Evolutionary conservation across 2,113 vertebrate species (phyloP).

Genomic region (Crotalus helleri): DNA sequence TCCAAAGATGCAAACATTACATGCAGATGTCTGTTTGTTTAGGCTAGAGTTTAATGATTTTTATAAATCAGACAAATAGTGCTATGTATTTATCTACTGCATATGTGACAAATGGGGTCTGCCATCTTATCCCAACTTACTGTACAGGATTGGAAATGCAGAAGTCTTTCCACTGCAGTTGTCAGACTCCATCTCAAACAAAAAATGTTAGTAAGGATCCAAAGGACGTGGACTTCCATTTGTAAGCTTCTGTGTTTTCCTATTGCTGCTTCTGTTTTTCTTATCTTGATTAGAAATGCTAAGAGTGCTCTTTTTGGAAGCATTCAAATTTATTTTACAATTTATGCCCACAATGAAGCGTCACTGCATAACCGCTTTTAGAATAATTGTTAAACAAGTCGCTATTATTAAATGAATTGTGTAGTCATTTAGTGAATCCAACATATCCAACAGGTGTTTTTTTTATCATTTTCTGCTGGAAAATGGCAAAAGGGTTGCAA

Average conservation of each 20-base stretch:
- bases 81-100: not conserved
- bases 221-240: not conserved
- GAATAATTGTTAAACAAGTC: too few relatives aligned
- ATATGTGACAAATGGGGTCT: not conserved
- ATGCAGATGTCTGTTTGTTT: not conserved
- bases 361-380: too few relatives aligned
- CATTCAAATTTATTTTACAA: not conserved
- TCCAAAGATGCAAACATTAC: too few relatives aligned
- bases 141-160: not conserved
- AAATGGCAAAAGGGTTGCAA: too few relatives aligned
- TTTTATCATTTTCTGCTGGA: too few relatives aligned
- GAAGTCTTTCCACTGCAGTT: not conserved
- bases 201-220: not conserved
- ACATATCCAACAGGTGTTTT: too few relatives aligned
- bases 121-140: not conserved
- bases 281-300: not conserved
- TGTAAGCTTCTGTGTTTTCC: not conserved
- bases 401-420: too few relatives aligned
- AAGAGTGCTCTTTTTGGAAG: not conserved
- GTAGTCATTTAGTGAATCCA: too few relatives aligned
- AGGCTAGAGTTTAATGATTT: not conserved
- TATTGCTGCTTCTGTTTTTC: not conserved
- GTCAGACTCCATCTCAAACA: not conserved
- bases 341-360: too few relatives aligned
- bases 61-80: not conserved